Evolutionary conservation across 2,113 vertebrate genomes (phyloP).

Genomic region (Corythoichthys intestinalis): DNA sequence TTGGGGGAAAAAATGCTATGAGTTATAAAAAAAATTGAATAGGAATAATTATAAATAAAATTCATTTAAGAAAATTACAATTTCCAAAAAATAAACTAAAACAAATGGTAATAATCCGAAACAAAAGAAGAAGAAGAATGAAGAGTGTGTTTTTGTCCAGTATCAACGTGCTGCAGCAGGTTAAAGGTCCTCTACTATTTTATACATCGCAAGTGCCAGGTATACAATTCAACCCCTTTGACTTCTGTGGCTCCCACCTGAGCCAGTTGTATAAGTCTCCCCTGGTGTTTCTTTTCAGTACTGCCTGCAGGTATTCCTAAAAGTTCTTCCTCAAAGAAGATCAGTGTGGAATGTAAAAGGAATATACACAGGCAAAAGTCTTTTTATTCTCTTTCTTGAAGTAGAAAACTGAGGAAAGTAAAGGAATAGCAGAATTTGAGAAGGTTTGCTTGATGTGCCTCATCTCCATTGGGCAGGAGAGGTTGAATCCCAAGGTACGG

Average conservation of each 20-base stretch:
- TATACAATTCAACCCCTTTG: slow-evolving; percentile 35
- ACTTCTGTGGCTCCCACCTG: slow-evolving; percentile 43
- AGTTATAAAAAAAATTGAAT: too few relatives aligned
- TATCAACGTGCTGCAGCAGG: slow-evolving; percentile 25
- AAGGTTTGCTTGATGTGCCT: slow-evolving; percentile 25
- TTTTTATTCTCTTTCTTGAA: slow-evolving; percentile 22
- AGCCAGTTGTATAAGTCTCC: slow-evolving; percentile 54
- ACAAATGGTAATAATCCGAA: too few relatives aligned
- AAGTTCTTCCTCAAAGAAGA: slow-evolving; percentile 53
- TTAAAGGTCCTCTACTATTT: slow-evolving; percentile 29
- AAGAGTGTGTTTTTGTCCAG: slow-evolving; percentile 3
- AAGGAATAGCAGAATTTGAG: slow-evolving; percentile 5
- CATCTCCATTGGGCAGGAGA: slow-evolving; percentile 27
- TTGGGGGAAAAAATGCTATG: too few relatives aligned
- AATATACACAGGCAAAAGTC: slow-evolving; percentile 45
- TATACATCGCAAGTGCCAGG: slow-evolving; percentile 42
- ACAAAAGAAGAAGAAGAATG: too few relatives aligned
- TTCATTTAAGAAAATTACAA: too few relatives aligned
- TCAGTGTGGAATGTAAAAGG: slow-evolving; percentile 37
- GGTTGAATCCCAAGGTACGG: slow-evolving; percentile 23
- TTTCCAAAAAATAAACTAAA: too few relatives aligned
- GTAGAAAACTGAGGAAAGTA: slow-evolving; percentile 18
- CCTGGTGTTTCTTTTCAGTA: slow-evolving; percentile 36
- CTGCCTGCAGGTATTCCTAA: slow-evolving; percentile 52
- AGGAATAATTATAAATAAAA: too few relatives aligned